phyloP scores from a whole-genome alignment of 2,797 vertebrate species.

The Heterohyrax brucei region DNA sequence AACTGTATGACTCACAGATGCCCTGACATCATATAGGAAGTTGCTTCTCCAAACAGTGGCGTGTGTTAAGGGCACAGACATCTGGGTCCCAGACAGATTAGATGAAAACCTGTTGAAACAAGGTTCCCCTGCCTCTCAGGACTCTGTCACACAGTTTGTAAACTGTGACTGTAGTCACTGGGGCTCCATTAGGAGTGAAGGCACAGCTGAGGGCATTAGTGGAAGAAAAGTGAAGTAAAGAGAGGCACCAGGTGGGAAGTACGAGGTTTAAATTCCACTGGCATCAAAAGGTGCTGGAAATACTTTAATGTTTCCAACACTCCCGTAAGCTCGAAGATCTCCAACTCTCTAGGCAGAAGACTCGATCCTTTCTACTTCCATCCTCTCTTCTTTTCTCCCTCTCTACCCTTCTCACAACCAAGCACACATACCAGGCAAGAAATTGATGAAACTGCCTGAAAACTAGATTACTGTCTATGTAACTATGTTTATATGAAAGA shows the following conservation, averaged over 20 bases:
- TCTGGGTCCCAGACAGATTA: background rate
- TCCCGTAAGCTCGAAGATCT: background rate
- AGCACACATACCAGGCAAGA: background rate
- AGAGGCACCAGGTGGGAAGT: background rate
- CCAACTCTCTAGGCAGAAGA: background rate
- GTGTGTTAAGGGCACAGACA: background rate
- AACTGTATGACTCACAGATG: background rate
- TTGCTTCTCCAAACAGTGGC: background rate
- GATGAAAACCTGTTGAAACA: background rate
- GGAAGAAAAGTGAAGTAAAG: background rate
- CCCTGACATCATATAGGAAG: background rate
- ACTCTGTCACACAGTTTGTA: background rate
- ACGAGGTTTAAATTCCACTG: background rate
- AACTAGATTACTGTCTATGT: conserved; percentile 22
- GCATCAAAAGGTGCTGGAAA: background rate
- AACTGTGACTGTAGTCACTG: background rate
- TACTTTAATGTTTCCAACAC: background rate
- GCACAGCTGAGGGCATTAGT: too few species aligned
- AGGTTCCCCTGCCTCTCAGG: background rate
- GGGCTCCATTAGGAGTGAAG: rapidly evolving
- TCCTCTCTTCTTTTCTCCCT: background rate
- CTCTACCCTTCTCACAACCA: background rate
- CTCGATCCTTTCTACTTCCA: background rate
- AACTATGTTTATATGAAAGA: conserved; percentile 36
- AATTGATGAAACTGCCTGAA: conserved; percentile 14